Evolutionary conservation across 2,888 invertebrate genomes (phyloP).

Genomic region (Philereme vetulata): DNA sequence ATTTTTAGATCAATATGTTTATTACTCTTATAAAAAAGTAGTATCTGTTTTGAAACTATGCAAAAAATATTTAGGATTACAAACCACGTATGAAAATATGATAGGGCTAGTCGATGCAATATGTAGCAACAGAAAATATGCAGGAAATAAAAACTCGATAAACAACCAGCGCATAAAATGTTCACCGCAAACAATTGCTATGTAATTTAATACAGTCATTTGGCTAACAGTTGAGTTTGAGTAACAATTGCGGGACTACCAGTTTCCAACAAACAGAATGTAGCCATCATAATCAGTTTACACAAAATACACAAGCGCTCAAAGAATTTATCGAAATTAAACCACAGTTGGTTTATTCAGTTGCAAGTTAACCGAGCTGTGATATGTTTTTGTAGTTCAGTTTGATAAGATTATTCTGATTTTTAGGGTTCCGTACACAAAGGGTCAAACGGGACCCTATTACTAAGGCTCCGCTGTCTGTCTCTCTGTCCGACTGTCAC

Average conservation of each 20-base stretch:
- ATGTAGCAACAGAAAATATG: background rate
- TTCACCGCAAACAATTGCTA: constrained; percentile 8
- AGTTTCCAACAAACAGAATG: constrained; percentile 21
- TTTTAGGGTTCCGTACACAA: too few species aligned
- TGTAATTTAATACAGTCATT: constrained; percentile 20
- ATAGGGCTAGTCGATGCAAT: background rate
- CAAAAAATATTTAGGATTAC: too few species aligned
- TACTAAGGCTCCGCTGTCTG: too few species aligned
- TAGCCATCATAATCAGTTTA: constrained; percentile 26
- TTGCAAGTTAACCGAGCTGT: too few species aligned
- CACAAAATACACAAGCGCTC: constrained; percentile 19
- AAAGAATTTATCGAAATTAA: constrained; percentile 10
- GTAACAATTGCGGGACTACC: constrained; percentile 21
- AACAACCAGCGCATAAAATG: constrained; percentile 12
- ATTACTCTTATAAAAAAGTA: too few species aligned
- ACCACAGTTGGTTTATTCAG: too few species aligned
- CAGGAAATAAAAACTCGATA: constrained; percentile 1
- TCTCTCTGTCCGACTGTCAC: too few species aligned
- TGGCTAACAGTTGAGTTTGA: constrained; percentile 16
- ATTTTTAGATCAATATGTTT: too few species aligned
- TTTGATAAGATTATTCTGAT: too few species aligned
- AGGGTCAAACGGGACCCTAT: too few species aligned
- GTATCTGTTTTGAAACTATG: too few species aligned
- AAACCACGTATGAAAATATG: background rate
- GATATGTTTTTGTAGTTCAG: too few species aligned